Percentiles rank a stretch among this genome's conserved stretches.
phyloP scores from a whole-genome alignment of 2,888 invertebrate species.

The Corythucha ciliata region DNA sequence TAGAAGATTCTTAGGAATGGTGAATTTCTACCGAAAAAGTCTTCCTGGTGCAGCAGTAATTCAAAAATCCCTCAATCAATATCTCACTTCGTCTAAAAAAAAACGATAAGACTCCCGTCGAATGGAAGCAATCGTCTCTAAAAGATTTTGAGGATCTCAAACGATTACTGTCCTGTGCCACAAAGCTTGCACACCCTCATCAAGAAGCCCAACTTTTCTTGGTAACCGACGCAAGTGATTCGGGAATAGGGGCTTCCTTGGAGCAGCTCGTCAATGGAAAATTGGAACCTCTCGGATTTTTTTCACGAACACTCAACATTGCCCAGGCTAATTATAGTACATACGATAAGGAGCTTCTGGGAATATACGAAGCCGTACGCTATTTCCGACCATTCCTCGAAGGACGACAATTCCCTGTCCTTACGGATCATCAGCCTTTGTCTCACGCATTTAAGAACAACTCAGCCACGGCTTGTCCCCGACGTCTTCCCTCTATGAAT shows the following conservation, averaged over 20 bases:
- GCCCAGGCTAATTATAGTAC: constrained; percentile 39
- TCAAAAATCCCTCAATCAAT: no score
- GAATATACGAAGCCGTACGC: constrained; percentile 38
- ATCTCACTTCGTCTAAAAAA: background rate
- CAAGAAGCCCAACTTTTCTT: constrained; percentile 20
- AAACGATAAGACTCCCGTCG: constrained; percentile 9
- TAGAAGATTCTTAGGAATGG: constrained; percentile 38
- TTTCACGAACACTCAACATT: constrained; percentile 30
- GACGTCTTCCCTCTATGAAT: no score
- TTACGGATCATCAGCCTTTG: constrained; percentile 17
- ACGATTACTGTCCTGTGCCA: constrained; percentile 34
- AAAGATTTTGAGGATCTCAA: constrained; percentile 37
- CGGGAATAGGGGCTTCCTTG: constrained; percentile 30
- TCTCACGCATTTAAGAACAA: constrained; percentile 22
- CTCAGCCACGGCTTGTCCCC: constrained; percentile 37
- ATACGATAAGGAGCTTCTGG: constrained; percentile 36
- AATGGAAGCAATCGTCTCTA: constrained; percentile 29
- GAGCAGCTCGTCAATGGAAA: constrained; percentile 35
- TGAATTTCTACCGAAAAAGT: constrained; percentile 42
- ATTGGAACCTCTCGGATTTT: constrained; percentile 32
- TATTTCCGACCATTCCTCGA: constrained; percentile 17
- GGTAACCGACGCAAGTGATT: constrained; percentile 11
- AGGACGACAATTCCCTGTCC: constrained; percentile 5
- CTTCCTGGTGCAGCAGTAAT: no score
- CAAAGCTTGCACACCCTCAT: constrained; percentile 39